phyloP scores from a whole-genome alignment of 2,888 invertebrate species.

The Flabesymbios commensalis region DNA sequence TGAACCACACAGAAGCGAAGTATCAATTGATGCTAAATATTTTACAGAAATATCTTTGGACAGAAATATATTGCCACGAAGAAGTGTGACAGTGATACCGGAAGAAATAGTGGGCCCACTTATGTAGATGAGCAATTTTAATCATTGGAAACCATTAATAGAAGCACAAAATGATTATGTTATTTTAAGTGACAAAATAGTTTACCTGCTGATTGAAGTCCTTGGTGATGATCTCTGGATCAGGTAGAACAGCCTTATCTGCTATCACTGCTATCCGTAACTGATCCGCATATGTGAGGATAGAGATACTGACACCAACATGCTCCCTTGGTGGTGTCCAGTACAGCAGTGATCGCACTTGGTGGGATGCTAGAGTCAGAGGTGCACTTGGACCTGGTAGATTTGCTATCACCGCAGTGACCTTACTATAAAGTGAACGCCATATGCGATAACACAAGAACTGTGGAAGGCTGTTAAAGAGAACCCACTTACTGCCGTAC shows the following conservation, averaged over 20 bases:
- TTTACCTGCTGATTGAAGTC: slow-evolving; percentile 59
- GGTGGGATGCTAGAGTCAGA: slow-evolving; percentile 60
- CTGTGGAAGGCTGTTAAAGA: slow-evolving; percentile 60
- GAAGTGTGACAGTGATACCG: no score
- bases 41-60: no score
- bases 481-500: slow-evolving; percentile 63
- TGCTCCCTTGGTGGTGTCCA: slow-evolving; percentile 64
- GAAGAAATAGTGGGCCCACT: no score
- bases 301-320: slow-evolving; percentile 64
- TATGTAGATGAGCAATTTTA: no score
- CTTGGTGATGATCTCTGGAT: slow-evolving; percentile 57
- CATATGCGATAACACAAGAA: slow-evolving; percentile 50
- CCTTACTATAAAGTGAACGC: slow-evolving; percentile 45
- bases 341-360: slow-evolving; percentile 55
- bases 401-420: slow-evolving; percentile 61
- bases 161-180: no score
- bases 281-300: slow-evolving; percentile 65
- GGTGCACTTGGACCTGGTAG: slow-evolving; percentile 64
- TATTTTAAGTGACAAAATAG: no score
- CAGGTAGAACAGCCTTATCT: slow-evolving; percentile 58
- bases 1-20: no score
- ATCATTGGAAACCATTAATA: no score
- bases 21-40: no score
- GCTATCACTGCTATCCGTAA: slow-evolving; percentile 65
- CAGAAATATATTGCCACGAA: no score